A percentile compares a stretch with the other conserved stretches of the same genome.
These are phyloP conservation scores for Argopecten irradians DNA, from an alignment of 1,140 invertebrate species.

Conservation along the genomic window DNA sequence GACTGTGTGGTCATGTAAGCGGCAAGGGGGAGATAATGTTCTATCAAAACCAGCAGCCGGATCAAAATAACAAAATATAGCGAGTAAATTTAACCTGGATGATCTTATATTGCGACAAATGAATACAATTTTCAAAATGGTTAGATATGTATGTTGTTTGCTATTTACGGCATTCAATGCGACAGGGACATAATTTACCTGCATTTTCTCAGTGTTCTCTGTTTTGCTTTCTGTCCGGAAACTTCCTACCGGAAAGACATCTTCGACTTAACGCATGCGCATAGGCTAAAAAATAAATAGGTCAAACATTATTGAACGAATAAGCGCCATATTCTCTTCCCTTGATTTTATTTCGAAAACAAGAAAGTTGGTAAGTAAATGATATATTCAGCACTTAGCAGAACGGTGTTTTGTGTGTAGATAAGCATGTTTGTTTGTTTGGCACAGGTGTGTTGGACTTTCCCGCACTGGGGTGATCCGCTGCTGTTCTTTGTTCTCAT, in stretches of 20 bases:
- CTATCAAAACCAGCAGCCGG: no score
- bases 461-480: conserved; percentile 13
- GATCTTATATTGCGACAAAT: no score
- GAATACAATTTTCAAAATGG: no score
- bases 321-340: conserved; percentile 9
- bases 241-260: neutral
- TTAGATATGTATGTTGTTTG: no score
- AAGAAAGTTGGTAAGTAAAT: neutral
- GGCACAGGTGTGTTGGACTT: neutral
- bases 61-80: no score
- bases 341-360: neutral
- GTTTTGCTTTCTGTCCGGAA: neutral
- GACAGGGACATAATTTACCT: no score
- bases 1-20: no score
- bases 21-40: no score
- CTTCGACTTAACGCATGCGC: neutral
- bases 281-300: neutral
- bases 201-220: neutral
- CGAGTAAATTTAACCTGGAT: no score
- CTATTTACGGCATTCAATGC: no score
- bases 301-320: neutral
- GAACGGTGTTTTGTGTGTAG: neutral
- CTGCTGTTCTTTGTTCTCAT: conserved; percentile 68
- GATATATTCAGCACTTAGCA: neutral
- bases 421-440: neutral